phyloP scores from a whole-genome alignment of 2,888 invertebrate species.

The Lasioglossum figueresi region DNA sequence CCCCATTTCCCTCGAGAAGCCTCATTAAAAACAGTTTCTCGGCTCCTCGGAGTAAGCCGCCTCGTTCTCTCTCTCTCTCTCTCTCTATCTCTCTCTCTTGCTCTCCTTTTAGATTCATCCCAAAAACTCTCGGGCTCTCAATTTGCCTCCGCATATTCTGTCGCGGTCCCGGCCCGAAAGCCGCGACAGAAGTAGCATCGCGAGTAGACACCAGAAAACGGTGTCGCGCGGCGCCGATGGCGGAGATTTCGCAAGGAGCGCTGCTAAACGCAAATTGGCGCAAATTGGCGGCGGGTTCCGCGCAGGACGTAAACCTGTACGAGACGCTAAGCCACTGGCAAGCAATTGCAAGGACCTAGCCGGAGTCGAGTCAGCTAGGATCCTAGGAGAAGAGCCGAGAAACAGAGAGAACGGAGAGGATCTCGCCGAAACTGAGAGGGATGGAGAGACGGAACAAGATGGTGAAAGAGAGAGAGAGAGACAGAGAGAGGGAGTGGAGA shows the following conservation, averaged over 20 bases:
- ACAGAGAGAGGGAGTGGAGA: constrained; percentile 30
- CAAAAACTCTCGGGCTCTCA: constrained; percentile 11
- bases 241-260: constrained; percentile 79
- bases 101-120: neutral
- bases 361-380: constrained; percentile 73
- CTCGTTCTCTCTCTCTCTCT: neutral
- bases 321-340: constrained; percentile 82
- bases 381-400: constrained; percentile 11
- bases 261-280: constrained; percentile 82
- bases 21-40: constrained; percentile 14
- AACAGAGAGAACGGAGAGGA: neutral
- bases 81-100: neutral
- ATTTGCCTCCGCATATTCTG: constrained; percentile 8
- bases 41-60: neutral
- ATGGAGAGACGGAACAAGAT: neutral
- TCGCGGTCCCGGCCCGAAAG: constrained; percentile 13
- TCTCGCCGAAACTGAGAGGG: constrained; percentile 27
- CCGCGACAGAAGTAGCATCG: constrained; percentile 13
- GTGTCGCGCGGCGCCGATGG: constrained; percentile 33
- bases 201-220: constrained; percentile 30
- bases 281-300: constrained; percentile 81
- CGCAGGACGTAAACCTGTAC: constrained; percentile 76
- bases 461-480: constrained; percentile 18
- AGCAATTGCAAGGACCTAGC: constrained; percentile 82
- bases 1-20: neutral